Evolutionary conservation across 2,888 invertebrate species (phyloP), one percentile per base, ranked within the genome.

Genomic region (Meteorus colon): DNA sequence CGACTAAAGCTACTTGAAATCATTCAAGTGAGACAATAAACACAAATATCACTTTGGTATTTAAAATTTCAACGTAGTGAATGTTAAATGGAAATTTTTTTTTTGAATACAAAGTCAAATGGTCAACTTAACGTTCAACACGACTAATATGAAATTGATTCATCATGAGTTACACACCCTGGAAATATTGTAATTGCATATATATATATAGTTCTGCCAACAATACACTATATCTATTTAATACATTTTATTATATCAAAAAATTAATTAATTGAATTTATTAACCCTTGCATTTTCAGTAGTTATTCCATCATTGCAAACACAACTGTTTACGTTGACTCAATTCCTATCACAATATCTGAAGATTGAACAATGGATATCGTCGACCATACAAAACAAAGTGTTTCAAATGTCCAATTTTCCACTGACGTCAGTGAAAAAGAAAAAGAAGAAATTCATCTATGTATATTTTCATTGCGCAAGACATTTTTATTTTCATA

Each of bases 201-300:
- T 24, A 14, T 14, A 24, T 24, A 24, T 16, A 48, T 48, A 86
- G 85, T 88, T 88, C 87, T 87, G 87, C 85, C 86, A 86, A 87
- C 83, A 84, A 87, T 87, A 86, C 85, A 85, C 86, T 86, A 86
- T 82, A 86, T 87, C 29, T 63, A 88, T 88, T 88, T 88, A 88
- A 88, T 88, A 88, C 88, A 88, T 87, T 88, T 87, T 88, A 88
- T 87, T 86, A 88, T 87, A 87, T 86, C 84, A 86, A 87, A 86
- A 86, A 86, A 85, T 70, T 24, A 59, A 66, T 80, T 29, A 66
- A 41, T 78, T 77, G 80, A 6, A 41, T 60, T 60, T 60, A 60
- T n/a, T 29, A 19, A 60, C 27, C 59, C 29, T 29, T 8, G 10
- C 59, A 12, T 24, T 12, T 29, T 27, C 10, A 48, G 4, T 48